Percentiles rank a stretch among this genome's conserved stretches.
Conservation (phyloP, 2,113 vertebrate genomes). For the Urocolius indicus region DNA sequence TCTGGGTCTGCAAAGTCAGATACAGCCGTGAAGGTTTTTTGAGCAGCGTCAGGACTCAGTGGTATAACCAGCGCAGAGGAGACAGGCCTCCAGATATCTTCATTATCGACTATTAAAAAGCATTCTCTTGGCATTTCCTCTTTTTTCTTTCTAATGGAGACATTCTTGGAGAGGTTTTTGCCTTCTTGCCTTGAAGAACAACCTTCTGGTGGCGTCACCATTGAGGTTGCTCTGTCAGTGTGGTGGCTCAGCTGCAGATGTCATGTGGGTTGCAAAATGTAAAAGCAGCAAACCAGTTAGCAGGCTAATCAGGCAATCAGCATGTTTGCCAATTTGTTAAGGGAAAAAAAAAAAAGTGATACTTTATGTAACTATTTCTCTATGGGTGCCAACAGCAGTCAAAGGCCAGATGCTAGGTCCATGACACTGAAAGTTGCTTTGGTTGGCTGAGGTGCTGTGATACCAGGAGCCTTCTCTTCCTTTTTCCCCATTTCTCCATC, state of each 20-base stretch:
- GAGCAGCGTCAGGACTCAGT: accelerated
- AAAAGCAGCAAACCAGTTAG: background rate
- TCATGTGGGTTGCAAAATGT: background rate
- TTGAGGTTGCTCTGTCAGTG: background rate
- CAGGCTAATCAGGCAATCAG: background rate
- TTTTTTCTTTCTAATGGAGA: background rate
- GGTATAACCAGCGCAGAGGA: background rate
- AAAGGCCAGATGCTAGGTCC: too few relatives aligned
- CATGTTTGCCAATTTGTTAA: background rate
- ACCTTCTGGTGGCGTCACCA: background rate
- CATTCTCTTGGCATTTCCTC: background rate
- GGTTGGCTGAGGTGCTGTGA: background rate
- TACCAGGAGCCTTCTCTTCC: background rate
- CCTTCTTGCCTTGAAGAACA: background rate
- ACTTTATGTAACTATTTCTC: background rate
- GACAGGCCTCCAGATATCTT: background rate
- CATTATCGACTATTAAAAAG: background rate
- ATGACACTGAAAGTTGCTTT: accelerated
- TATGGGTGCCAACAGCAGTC: background rate
- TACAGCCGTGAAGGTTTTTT: background rate
- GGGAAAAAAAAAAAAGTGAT: background rate
- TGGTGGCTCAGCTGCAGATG: background rate
- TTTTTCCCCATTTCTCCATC: background rate
- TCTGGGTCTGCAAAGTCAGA: background rate
- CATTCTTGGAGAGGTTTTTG: background rate